Evolutionary conservation across 2,113 vertebrate species (phyloP), one percentile per base, ranked within the genome.

Genomic region (Colius striatus): DNA sequence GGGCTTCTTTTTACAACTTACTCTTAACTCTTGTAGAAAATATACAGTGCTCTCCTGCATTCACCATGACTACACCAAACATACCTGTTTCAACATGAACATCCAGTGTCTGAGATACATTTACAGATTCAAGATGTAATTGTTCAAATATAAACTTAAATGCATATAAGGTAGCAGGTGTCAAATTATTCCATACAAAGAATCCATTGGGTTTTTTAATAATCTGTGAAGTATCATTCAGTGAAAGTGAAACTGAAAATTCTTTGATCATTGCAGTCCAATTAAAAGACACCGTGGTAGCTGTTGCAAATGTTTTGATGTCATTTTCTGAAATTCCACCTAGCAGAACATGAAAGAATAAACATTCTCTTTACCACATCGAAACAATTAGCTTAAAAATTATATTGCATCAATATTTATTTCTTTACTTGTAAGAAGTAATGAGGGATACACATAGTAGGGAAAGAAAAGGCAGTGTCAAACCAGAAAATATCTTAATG

Each of bases 31-130:
- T 60, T 72, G n/a, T 19, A 54, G 68, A 89, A 96, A 91, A 66
- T 6, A 68, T 2, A 8, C 22, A 58, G 13, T 55, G 19, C 29
- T 72, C 53, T 63, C 41, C 80, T 62, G 16, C 17, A 88, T 32
- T 70, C 25, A 87, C 6, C 70, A 30, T 9, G 47, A 83, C 34
- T 75, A 67, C 14, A 95, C 84, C 3, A 71, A 95, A 88, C 48
- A 86, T 98, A 99, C 99, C 98, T 98, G 98, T 99, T 98, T 99
- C 98, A 79, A 97, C 80, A 79, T 95, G 83, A 93, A 98, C 48
- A 89, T 96, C 61, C 87, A 99, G 83, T 58, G 84, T 98, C 32
- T 99, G 98, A 90, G 95, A 98, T 38, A 98, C 30, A 38, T 96
- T 98, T 82, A 99, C 79, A 62, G 92, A 94, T 55, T 96, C 90